Evolutionary conservation across 2,113 vertebrate species (phyloP).

Genomic region (Holacanthus passer): DNA sequence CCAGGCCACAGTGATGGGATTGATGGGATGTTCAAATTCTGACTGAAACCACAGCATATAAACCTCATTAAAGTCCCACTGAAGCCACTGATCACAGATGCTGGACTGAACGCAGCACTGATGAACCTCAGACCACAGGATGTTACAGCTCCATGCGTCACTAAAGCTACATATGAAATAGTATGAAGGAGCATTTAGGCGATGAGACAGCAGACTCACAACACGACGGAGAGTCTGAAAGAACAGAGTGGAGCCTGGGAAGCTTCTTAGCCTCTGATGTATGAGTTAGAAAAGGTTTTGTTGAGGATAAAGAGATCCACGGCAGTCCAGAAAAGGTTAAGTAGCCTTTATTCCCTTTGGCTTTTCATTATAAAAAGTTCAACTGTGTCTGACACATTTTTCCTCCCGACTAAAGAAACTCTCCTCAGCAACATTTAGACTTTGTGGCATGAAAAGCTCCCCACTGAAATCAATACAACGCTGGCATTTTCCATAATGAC

Average conservation of each 20-base stretch:
- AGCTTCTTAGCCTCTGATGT: neutral
- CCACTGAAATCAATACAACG: conserved; percentile 32
- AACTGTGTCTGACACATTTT: conserved; percentile 31
- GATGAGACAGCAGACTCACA: neutral
- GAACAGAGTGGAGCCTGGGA: neutral
- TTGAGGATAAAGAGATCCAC: conserved; percentile 21
- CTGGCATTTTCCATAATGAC: conserved; percentile 44
- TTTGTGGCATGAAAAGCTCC: conserved; percentile 36
- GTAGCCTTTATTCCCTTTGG: conserved; percentile 27
- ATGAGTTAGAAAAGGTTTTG: conserved; percentile 15
- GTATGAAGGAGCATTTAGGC: neutral
- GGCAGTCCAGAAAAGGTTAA: conserved; percentile 48
- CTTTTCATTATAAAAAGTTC: conserved; percentile 36
- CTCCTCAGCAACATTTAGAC: conserved; percentile 41
- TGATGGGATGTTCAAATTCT: too few species aligned
- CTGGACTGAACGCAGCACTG: neutral
- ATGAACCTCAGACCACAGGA: neutral
- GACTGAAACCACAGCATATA: too few species aligned
- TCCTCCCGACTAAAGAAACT: conserved; percentile 24
- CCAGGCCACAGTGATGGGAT: too few species aligned
- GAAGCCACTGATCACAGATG: neutral
- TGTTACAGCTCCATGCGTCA: neutral
- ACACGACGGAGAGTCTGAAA: neutral
- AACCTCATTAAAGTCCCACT: too few species aligned
- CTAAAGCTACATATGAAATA: neutral